Evolutionary conservation across 2,113 vertebrate genomes (phyloP), one percentile per base, ranked within the genome.

Genomic region (Erinaceus europaeus): DNA sequence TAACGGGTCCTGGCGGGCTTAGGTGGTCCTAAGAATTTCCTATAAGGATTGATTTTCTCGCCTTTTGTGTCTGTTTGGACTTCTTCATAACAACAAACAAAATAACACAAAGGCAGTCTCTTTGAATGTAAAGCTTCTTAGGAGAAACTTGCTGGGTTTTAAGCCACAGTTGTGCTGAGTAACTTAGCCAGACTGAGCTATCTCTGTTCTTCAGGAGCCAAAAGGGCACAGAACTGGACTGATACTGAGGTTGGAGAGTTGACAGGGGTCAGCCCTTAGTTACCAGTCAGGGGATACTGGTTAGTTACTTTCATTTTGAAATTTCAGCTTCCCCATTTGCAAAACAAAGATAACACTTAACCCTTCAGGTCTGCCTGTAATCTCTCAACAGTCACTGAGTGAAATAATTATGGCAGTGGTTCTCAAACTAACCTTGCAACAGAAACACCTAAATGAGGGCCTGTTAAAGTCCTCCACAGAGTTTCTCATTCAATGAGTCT

Each of bases 31-130:
- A 75, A 57, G 9, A 14, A 59, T 25, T 77, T 53, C 36, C 32
- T 7, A 13, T 3, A n/a, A n/a, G 13, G 21, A 15, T 36, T 53
- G 32, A 53, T 77, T 42, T 32, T 32, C 15, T 74, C 21, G 68
- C 6, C 42, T 15, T 67, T 34, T 29, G 9, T 79, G 32, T 64
- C 5, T 67, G 32, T 53, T 71, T 74, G 55, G n/a, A 78, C 23
- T 64, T 34, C 25, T 90, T 86, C 65, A 67, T 55, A 53, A 72
- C 59, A 79, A 53, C n/a, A n/a, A n/a, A n/a, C n/a, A n/a, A n/a
- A n/a, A n/a, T n/a, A n/a, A n/a, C n/a, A n/a, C n/a, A n/a, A n/a
- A n/a, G n/a, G n/a, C n/a, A n/a, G n/a, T n/a, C n/a, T n/a, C n/a
- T 72, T 72, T 72, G 27, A 64, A 29, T 42, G 8, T n/a, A 18